These are phyloP conservation scores for Poeciliopsis prolifica DNA, from an alignment of 2,113 vertebrate genomes.

Conservation along the genomic window DNA sequence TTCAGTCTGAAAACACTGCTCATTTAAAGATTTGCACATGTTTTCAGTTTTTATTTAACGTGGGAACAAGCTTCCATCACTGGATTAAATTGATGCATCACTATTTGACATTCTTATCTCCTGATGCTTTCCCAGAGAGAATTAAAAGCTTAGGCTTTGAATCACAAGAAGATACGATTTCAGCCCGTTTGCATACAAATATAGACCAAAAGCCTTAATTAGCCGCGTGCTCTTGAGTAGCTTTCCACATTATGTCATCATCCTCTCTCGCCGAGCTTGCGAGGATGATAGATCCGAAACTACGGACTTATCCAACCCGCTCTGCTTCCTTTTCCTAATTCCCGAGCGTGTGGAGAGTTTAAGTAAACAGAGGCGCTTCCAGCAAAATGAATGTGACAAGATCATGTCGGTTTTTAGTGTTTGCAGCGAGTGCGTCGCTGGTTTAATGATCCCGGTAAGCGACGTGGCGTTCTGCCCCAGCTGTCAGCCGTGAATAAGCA, in stretches of 20 bases:
- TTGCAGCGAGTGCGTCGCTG: background rate
- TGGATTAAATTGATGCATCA: too few relatives aligned
- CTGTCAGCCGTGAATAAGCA: constrained; percentile 37
- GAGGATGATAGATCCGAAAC: constrained; percentile 14
- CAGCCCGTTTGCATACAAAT: background rate
- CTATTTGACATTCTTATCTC: too few relatives aligned
- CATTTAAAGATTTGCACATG: too few relatives aligned
- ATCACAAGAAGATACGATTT: background rate
- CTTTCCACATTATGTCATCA: constrained; percentile 31
- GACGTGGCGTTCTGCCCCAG: constrained; percentile 10
- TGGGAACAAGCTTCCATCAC: too few relatives aligned
- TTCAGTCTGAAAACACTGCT: too few relatives aligned
- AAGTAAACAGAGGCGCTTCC: background rate
- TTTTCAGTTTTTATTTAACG: too few relatives aligned
- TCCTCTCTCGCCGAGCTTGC: constrained; percentile 8
- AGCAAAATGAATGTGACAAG: background rate
- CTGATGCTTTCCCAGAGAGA: background rate
- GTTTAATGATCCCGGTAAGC: constrained; percentile 22
- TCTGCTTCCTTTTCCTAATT: constrained; percentile 5
- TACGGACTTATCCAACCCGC: background rate
- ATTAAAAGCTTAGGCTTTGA: background rate
- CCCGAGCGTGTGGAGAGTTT: background rate
- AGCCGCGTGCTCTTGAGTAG: background rate
- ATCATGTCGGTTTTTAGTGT: constrained; percentile 5
- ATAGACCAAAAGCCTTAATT: background rate